Evolutionary conservation across 1,140 invertebrate species (phyloP).

Genomic region (Zaprionus tsacasi): DNA sequence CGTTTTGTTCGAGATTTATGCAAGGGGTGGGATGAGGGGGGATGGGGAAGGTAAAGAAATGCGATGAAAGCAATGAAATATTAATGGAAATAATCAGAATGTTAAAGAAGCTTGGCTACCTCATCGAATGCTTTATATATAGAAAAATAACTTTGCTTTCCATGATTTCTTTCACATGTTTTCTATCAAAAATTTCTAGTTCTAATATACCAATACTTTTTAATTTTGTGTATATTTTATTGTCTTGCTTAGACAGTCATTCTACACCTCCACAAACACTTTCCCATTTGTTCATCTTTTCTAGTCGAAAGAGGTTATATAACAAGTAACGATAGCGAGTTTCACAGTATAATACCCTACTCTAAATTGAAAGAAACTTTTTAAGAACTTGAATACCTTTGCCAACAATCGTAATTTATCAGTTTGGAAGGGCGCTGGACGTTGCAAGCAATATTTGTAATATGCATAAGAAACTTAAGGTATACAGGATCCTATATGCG

Average conservation of each 20-base stretch:
- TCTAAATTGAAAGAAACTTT: too few relatives aligned
- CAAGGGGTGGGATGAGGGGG: background rate
- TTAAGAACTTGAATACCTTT: too few relatives aligned
- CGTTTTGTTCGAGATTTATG: slow-evolving; percentile 7
- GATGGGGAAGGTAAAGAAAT: background rate
- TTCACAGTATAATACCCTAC: too few relatives aligned
- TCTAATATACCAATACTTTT: background rate
- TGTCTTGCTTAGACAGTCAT: background rate
- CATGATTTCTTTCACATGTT: background rate
- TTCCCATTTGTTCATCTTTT: background rate
- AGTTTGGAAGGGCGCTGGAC: too few relatives aligned
- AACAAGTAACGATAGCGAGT: too few relatives aligned
- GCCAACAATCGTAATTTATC: too few relatives aligned
- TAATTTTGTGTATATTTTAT: background rate
- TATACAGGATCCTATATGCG: too few relatives aligned
- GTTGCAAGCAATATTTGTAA: too few relatives aligned
- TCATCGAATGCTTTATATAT: too few relatives aligned
- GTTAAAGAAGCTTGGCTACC: background rate
- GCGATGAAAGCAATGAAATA: background rate
- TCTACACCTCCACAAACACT: background rate
- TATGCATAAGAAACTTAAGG: too few relatives aligned
- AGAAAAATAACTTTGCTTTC: background rate
- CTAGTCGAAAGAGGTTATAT: background rate
- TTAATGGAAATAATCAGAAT: slow-evolving; percentile 4
- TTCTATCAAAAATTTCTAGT: background rate